phyloP scores from a whole-genome alignment of 2,797 vertebrate species.

The Spinibarbus caldwelli region DNA sequence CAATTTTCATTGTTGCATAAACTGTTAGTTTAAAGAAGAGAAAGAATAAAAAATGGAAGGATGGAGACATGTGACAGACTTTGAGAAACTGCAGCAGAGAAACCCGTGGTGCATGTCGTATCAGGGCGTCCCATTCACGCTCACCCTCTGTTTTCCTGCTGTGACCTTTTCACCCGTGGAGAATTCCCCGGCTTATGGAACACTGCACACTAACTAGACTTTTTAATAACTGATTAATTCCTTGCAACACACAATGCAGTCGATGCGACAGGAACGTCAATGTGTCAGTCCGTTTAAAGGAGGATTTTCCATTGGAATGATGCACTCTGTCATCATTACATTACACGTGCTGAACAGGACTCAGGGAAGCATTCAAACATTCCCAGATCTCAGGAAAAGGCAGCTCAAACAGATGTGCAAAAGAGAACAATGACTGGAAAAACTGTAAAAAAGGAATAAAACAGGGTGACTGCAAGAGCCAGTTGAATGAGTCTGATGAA shows the following conservation, averaged over 20 bases:
- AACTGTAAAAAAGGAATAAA: background rate
- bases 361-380: conserved; percentile 7
- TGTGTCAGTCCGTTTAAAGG: conserved; percentile 20
- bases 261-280: conserved; percentile 56
- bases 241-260: conserved; percentile 58
- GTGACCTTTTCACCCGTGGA: conserved; percentile 56
- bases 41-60: conserved; percentile 9
- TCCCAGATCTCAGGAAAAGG: conserved; percentile 21
- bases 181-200: conserved; percentile 58
- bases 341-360: conserved; percentile 5
- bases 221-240: conserved; percentile 66
- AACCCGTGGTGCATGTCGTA: conserved; percentile 23
- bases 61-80: conserved; percentile 33
- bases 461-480: background rate
- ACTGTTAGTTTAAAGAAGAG: background rate
- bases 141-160: conserved; percentile 48
- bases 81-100: conserved; percentile 22
- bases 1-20: background rate
- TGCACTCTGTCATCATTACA: conserved; percentile 9
- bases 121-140: conserved; percentile 28
- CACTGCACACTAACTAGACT: conserved; percentile 61
- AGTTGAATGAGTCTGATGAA: background rate
- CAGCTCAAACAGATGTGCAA: conserved; percentile 21
- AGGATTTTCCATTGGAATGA: conserved; percentile 20
- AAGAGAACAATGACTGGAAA: background rate